These are phyloP conservation scores for Erebia palarica DNA, from an alignment of 2,888 invertebrate species.

Conservation along the genomic window DNA sequence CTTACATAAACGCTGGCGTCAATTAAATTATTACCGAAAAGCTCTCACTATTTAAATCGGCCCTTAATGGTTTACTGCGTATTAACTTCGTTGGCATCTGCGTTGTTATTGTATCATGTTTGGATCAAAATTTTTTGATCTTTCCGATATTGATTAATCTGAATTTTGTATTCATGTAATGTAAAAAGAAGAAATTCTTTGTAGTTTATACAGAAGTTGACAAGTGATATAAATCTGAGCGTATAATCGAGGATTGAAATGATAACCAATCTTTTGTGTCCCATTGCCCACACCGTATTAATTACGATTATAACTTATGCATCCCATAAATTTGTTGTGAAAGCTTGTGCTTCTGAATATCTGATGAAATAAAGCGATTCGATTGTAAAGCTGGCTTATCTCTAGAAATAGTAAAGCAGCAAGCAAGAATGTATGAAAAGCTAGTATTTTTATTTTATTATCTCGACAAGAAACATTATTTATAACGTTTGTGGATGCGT, in stretches of 20 bases:
- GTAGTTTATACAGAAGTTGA: neutral
- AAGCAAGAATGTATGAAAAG: slow-evolving; percentile 49
- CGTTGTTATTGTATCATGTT: neutral
- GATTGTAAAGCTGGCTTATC: slow-evolving; percentile 49
- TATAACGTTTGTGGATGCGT: slow-evolving; percentile 32
- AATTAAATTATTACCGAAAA: slow-evolving; percentile 13
- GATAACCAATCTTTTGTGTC: slow-evolving; percentile 30
- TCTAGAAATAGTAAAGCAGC: slow-evolving; percentile 55
- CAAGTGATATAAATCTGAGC: slow-evolving; percentile 31
- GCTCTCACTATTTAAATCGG: neutral
- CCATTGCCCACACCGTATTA: neutral
- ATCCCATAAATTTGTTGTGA: neutral
- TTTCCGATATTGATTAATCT: too few relatives aligned
- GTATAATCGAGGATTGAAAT: slow-evolving; percentile 31
- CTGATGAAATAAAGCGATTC: slow-evolving; percentile 32
- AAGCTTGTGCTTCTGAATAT: slow-evolving; percentile 29
- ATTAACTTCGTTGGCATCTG: neutral
- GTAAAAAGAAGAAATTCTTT: neutral
- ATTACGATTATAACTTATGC: neutral
- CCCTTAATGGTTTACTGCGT: neutral
- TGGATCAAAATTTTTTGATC: too few relatives aligned
- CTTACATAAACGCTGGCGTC: slow-evolving; percentile 11
- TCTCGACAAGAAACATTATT: slow-evolving; percentile 43
- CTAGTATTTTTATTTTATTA: slow-evolving; percentile 54
- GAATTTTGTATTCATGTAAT: neutral